Evolutionary conservation across 2,797 vertebrate species (phyloP), one percentile per base, ranked within the genome.

Genomic region (Tarsius wallacei): DNA sequence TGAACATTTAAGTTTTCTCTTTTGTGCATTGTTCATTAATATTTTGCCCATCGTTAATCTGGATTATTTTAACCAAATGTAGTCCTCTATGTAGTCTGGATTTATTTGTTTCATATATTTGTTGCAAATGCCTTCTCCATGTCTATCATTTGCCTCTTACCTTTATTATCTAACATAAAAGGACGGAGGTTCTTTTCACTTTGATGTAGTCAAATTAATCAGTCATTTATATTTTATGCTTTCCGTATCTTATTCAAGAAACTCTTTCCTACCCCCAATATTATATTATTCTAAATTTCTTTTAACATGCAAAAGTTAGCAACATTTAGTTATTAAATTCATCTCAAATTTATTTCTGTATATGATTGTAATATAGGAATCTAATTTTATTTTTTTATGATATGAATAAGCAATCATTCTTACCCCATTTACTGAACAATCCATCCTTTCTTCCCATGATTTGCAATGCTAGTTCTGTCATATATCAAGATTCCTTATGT

Each of bases 261-360:
- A 91, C 70, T 6, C 3, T 89, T 91, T 94, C 47, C 26, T 91
- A 76, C 21, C 4, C n/a, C n/a, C 0, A 5, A 68, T 73, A 71
- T 68, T 12, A n/a, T 49, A 84, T 33, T 42, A 85, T 36, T 84
- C 7, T 70, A 68, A 91, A 57, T 66, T 84, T 78, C 19, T 83
- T 90, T 87, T 42, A 64, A 87, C 90, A 36, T 57, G 70, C 31
- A 71, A 68, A 76, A 70, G 14, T 15, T 68, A 17, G 33, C 70
- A 86, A 73, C 33, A 57, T 66, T 49, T 21, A 93, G n/a, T 87
- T 82, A 84, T 74, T 88, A 71, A 93, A 73, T 81, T 7, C 5
- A 63, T 57, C 22, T 94, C 24, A 19, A 94, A 94, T 64, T 95
- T 80, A 63, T 96, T 96, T 91, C 5, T 78, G 5, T 53, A 71